Conservation (phyloP, 2,113 vertebrate species). For the Scophthalmus maximus region DNA sequence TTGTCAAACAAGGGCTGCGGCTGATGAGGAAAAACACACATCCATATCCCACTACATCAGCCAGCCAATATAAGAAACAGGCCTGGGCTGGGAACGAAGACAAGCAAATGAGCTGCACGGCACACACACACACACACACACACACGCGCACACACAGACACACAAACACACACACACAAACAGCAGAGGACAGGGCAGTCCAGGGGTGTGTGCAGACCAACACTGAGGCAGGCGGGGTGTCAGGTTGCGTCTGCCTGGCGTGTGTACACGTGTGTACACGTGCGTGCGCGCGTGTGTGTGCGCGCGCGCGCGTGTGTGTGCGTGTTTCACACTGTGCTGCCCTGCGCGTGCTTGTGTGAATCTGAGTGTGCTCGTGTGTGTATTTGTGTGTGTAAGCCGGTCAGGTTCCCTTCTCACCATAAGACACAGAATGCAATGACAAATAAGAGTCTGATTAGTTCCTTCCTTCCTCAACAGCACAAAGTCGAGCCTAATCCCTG, state of each 20-base stretch:
- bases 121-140: too few species aligned
- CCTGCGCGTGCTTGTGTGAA: slow-evolving; percentile 11
- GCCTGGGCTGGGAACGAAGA: slow-evolving; percentile 60
- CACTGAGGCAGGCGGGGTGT: slow-evolving; percentile 61
- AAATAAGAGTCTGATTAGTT: slow-evolving; percentile 76
- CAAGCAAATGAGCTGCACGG: slow-evolving; percentile 36
- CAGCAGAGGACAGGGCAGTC: slow-evolving; percentile 33
- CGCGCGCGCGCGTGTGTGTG: neutral
- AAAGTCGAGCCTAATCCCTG: slow-evolving; percentile 66
- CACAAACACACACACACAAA: slow-evolving; percentile 21
- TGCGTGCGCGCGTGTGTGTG: slow-evolving; percentile 19
- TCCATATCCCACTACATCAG: slow-evolving; percentile 56
- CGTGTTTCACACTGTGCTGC: slow-evolving; percentile 22
- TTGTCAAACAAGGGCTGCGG: slow-evolving; percentile 68
- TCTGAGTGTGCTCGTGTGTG: neutral
- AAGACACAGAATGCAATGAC: slow-evolving; percentile 63
- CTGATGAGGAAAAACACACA: slow-evolving; percentile 79
- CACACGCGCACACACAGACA: neutral
- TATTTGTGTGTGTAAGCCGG: slow-evolving; percentile 7
- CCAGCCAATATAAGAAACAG: slow-evolving; percentile 66
- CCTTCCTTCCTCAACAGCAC: slow-evolving; percentile 70
- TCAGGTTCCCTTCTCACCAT: slow-evolving; percentile 58
- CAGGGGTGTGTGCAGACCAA: slow-evolving; percentile 41
- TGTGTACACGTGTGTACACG: slow-evolving; percentile 7
- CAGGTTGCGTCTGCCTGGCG: slow-evolving; percentile 63